Base-by-base conservation (phyloP, 2,888 invertebrate species). In the Idaea biselata region DNA sequence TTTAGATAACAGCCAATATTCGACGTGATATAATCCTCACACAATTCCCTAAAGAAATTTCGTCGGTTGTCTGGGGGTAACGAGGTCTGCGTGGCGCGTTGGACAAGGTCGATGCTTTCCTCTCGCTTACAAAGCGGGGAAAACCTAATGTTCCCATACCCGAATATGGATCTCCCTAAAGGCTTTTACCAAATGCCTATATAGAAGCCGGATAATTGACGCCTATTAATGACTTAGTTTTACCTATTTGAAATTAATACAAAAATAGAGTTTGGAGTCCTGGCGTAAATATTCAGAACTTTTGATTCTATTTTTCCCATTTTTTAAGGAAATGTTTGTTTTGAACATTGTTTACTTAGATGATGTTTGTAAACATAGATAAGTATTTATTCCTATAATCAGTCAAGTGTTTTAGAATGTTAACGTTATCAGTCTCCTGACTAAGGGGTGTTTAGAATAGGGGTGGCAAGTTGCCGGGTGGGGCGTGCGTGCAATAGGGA, bases 401-500 rank as follows among this genome's bases (percentile, higher is more conserved):
- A 67, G 60, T 68, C 58, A 54, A 63, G 62, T 60, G 58, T 65
- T 70, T 65, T 32, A 60, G 18, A 59, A 59, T 60, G 58, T 58
- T 66, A 62, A 60, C 62, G 63, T 60, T 60, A 66, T 76, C 68
- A 75, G 74, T 80, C 76, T 75, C 73, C 73, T 67, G 65, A 75
- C 70, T 73, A 78, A 76, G 79, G 71, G 82, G 81, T 82, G 78
- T 79, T 72, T 77, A 68, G 74, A 65, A 75, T 70, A 76, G 77
- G 84, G 85, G 84, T 84, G 82, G 86, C 76, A 78, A 74, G 71
- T 72, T 68, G 72, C 75, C 86, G 84, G 82, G 86, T 79, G 87
- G 86, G 86, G 89, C 77, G 82, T 87, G 88, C 89, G 88, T 89
- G 90, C 85, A 87, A 81, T 80, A 86, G 90, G 91, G 86, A 88